Base-by-base conservation (phyloP, 2,797 vertebrate species). In the Macropus fuliginosus region DNA sequence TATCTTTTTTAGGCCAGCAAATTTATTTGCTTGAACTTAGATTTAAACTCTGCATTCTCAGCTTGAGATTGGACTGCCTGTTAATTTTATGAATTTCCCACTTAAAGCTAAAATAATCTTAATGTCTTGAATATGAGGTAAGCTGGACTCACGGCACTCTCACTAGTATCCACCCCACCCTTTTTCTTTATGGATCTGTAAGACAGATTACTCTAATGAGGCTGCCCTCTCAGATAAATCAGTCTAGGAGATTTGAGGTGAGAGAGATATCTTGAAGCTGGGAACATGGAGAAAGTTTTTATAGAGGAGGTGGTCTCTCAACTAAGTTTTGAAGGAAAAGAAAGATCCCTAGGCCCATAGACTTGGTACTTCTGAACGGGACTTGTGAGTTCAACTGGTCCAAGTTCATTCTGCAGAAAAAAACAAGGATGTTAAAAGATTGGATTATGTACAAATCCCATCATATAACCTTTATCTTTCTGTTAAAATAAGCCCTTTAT, bases 1-100 rank as follows among this genome's bases (percentile, higher is more conserved):
- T 87, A 87, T 87, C 40, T 87, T 87, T 74, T 87, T 87, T 50
- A 87, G 24, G 74, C 40, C 40, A 50, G 40, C 9, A 87, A 27
- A 87, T 87, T 87, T 87, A 87, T 87, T 87, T 87, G 74, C 74
- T 87, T 87, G 74, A 87, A 87, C 74, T 50, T 87, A 46, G 74
- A 50, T 87, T 87, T 87, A 87, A 87, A 87, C 74, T 50, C 40
- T 87, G 74, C 40, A 46, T 87, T 87, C 74, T 87, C 74, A 46
- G 74, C 40, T 87, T 46, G 74, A 87, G 24, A 87, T 50, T 46
- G 40, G 40, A 3, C 74, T 87, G 74, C 74, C 74, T 11, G 21
- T 50, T 87, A 87, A 46, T 87, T 87, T 87, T 87, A 50, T 87
- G 40, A 21, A 87, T 40, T 87, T 87, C 40, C 74, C 74, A 87